Evolutionary conservation across 2,113 vertebrate species (phyloP).

Genomic region (Labeo rohita): DNA sequence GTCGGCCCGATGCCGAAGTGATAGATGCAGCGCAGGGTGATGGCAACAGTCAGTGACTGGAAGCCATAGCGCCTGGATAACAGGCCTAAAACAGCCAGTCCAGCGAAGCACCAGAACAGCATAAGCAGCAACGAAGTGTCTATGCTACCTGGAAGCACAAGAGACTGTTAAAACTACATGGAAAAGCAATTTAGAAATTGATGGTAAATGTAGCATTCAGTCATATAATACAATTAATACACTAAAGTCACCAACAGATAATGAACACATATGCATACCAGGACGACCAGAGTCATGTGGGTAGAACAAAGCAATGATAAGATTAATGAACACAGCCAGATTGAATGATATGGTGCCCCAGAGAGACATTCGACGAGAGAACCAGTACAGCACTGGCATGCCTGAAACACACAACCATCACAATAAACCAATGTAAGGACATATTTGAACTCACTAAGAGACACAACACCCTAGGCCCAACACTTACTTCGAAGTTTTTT

Average conservation of each 20-base stretch:
- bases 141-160: conserved; percentile 77
- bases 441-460: background rate
- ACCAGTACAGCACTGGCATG: conserved; percentile 96
- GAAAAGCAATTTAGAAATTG: background rate
- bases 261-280: conserved; percentile 63
- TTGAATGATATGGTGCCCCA: conserved; percentile 99
- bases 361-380: conserved; percentile 94
- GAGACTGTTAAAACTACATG: background rate
- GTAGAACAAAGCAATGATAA: conserved; percentile 98
- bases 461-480: background rate
- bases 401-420: conserved; percentile 70
- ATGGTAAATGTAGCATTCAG: background rate
- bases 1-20: conserved; percentile 94
- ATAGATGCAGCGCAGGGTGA: conserved; percentile 91
- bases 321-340: conserved; percentile 96
- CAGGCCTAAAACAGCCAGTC: conserved; percentile 86
- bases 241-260: background rate
- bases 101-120: conserved; percentile 90
- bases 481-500: conserved; percentile 93
- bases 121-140: conserved; percentile 87
- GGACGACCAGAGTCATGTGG: conserved; percentile 83
- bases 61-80: conserved; percentile 89
- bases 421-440: background rate
- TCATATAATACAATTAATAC: background rate
- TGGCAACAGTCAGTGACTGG: conserved; percentile 86